phyloP scores from a whole-genome alignment of 2,113 vertebrate species.

The Macquaria ambigua region DNA sequence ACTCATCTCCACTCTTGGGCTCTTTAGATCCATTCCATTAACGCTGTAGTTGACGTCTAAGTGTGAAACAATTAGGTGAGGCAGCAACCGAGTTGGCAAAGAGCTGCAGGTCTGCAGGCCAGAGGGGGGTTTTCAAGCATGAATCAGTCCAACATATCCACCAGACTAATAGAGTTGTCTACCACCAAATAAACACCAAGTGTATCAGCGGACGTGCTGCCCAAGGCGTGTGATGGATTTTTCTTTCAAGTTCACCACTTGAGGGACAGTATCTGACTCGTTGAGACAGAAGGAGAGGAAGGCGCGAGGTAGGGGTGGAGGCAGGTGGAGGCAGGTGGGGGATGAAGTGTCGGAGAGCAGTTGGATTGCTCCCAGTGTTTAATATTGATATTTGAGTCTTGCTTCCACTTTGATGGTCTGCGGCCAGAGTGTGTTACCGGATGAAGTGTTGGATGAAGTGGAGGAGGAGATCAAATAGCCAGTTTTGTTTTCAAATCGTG shows the following conservation, averaged over 20 bases:
- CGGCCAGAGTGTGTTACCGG: background rate
- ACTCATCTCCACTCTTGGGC: background rate
- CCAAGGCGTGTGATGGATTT: slow-evolving; percentile 43
- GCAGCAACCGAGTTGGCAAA: background rate
- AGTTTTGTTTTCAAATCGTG: slow-evolving; percentile 17
- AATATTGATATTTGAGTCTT: slow-evolving; percentile 46
- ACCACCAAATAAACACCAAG: slow-evolving; percentile 20
- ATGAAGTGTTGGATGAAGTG: background rate
- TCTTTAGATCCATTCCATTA: slow-evolving; percentile 38
- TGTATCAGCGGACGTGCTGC: background rate
- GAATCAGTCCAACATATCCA: slow-evolving; percentile 27
- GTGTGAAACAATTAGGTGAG: slow-evolving; percentile 52
- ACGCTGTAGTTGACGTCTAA: slow-evolving; percentile 20
- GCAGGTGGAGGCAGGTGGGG: background rate
- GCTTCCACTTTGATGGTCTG: slow-evolving; percentile 18
- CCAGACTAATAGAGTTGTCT: slow-evolving; percentile 28
- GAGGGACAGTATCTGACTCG: background rate
- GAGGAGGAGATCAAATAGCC: background rate
- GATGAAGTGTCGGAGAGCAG: background rate
- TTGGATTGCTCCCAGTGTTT: slow-evolving; percentile 43
- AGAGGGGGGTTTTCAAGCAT: background rate
- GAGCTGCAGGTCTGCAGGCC: slow-evolving; percentile 3
- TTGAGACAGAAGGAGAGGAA: slow-evolving; percentile 14
- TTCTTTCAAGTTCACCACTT: slow-evolving; percentile 34
- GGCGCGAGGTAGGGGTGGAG: background rate